A percentile compares a stretch with the other conserved stretches of the same genome.
phyloP scores from a whole-genome alignment of 1,140 invertebrate species.

The Helicoverpa zea region DNA sequence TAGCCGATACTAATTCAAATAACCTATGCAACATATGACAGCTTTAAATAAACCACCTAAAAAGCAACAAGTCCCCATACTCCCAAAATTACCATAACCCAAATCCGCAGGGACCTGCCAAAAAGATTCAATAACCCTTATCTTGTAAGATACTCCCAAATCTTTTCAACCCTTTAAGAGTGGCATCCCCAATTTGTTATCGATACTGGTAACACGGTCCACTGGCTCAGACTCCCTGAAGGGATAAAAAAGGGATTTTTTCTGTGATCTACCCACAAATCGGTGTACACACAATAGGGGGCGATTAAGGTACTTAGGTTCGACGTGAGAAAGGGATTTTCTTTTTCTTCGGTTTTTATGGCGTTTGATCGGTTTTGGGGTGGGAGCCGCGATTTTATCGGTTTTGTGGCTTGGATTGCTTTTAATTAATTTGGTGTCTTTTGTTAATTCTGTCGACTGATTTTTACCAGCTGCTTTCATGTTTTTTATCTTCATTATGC shows the following conservation, averaged over 20 bases:
- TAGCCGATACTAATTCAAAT: too few relatives aligned
- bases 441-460: too few relatives aligned
- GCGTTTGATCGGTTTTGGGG: slow-evolving; percentile 43
- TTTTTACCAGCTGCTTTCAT: too few relatives aligned
- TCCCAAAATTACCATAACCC: background rate
- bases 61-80: slow-evolving; percentile 48
- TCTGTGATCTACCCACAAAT: slow-evolving; percentile 80
- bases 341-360: slow-evolving; percentile 48
- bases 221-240: slow-evolving; percentile 64
- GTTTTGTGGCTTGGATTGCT: background rate
- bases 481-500: too few relatives aligned
- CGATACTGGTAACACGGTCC: slow-evolving; percentile 79
- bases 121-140: slow-evolving; percentile 56
- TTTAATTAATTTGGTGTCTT: too few relatives aligned
- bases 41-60: background rate
- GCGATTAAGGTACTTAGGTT: slow-evolving; percentile 69
- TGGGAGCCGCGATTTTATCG: slow-evolving; percentile 13
- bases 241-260: slow-evolving; percentile 80
- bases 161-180: slow-evolving; percentile 58
- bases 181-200: slow-evolving; percentile 79
- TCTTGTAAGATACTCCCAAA: slow-evolving; percentile 59
- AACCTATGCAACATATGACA: too few relatives aligned
- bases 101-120: slow-evolving; percentile 16
- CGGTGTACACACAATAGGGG: slow-evolving; percentile 65
- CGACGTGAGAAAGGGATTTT: slow-evolving; percentile 69